These are phyloP conservation scores for Trachythela sp. DNA, from an alignment of 64 coral and sea anemone species.

Conservation along the genomic window DNA sequence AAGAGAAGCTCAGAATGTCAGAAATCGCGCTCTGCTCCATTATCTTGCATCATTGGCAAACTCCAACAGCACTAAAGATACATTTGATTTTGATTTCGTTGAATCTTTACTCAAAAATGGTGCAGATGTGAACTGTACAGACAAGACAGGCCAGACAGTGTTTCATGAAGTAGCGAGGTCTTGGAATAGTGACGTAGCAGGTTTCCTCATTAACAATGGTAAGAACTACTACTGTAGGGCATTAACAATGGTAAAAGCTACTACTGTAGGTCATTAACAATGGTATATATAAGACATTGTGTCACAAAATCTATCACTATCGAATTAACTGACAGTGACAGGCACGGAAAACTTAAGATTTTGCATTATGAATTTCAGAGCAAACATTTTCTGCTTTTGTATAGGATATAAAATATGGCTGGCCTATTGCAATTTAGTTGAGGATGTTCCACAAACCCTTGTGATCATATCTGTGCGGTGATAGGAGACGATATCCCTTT, in stretches of 20 bases:
- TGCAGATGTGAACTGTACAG: background rate
- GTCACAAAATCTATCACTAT: background rate
- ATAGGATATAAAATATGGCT: too few relatives aligned
- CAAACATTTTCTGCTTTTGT: too few relatives aligned
- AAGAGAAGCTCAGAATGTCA: background rate
- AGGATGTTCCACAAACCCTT: too few relatives aligned
- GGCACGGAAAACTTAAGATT: too few relatives aligned
- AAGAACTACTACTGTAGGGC: too few relatives aligned
- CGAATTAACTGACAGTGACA: too few relatives aligned
- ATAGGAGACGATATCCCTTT: too few relatives aligned
- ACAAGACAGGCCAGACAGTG: background rate
- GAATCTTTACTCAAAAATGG: conserved; percentile 9
- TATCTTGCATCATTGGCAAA: background rate
- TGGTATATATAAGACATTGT: background rate
- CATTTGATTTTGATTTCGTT: conserved; percentile 20
- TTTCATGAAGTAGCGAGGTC: conserved; percentile 19
- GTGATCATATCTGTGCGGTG: too few relatives aligned
- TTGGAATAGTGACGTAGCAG: conserved; percentile 9
- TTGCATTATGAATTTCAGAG: too few relatives aligned
- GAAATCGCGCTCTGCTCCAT: background rate
- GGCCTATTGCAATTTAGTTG: too few relatives aligned
- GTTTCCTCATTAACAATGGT: background rate
- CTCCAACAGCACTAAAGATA: background rate
- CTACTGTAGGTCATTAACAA: too few relatives aligned
- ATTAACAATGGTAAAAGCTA: too few relatives aligned